Evolutionary conservation across 53 echinoderm and acorn worm species (phyloP), one percentile per base, ranked within the genome.

Genomic region (Apostichopus leukothele): DNA sequence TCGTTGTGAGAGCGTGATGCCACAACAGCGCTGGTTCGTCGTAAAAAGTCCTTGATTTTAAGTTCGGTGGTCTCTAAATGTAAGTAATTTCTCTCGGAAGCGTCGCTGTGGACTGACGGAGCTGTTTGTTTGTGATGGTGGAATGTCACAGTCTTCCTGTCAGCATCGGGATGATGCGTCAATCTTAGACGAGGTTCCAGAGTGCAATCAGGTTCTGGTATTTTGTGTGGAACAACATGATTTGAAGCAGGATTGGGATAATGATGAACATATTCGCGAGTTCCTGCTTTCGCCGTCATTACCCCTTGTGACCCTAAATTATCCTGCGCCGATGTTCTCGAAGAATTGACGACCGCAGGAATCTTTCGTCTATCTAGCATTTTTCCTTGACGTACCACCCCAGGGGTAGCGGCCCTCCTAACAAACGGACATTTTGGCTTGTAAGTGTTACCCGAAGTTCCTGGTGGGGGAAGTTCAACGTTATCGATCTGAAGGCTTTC

Each of bases 21-120:
- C 27, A 94, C 88, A 25, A 89, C 94, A 1, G 92, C 92, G 75
- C 95, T 91, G 7, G 96, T 90, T 68, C 93, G 91, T 14, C 95
- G 91, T 22, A 96, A 77, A 86, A 96, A 96, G 51, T 95, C 93
- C 75, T 92, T 92, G 10, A 96, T 95, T 74, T 92, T 88, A 60
- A 67, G 90, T 61, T 96, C 95, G 14, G 96, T 96, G 88, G 79
- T 92, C 74, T 92, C 92, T 75, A 96, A 83, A 55, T 91, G 78
- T 57, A 86, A 84, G 55, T 88, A 88, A 54, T 86, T 86, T 67
- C 68, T 73, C 60, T 50, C 60, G 76, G 78, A 75, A 5, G 76
- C 90, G 53, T 86, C 79, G 7, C 67, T 26, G 61, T 61, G 2
- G 4, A 59, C n/a, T 21, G 73, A 16, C 77, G 26, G 12, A 16